Evolutionary conservation across 2,888 invertebrate species (phyloP).

Genomic region (Drosophila kambysellisi): DNA sequence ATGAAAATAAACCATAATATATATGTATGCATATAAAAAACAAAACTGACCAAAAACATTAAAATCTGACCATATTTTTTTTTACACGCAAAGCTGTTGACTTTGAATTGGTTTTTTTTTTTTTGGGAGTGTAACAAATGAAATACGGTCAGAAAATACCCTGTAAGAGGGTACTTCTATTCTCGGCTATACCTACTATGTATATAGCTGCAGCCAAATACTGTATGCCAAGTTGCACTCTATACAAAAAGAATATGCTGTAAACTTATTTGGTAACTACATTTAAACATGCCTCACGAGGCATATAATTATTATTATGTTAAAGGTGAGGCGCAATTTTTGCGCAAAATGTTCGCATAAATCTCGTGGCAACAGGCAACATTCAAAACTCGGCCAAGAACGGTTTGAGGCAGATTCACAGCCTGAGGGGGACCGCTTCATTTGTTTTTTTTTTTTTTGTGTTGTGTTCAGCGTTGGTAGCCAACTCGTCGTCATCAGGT

Average conservation of each 20-base stretch:
- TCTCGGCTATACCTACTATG: too few relatives aligned
- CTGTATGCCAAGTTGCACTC: too few relatives aligned
- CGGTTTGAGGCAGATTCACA: constrained; percentile 4
- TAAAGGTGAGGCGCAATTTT: constrained; percentile 6
- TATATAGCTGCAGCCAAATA: too few relatives aligned
- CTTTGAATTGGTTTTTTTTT: constrained; percentile 58
- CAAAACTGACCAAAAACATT: constrained; percentile 53
- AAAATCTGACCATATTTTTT: constrained; percentile 57
- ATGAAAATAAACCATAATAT: constrained; percentile 24
- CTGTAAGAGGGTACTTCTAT: constrained; percentile 5
- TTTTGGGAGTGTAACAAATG: constrained; percentile 25
- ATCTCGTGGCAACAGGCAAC: constrained; percentile 32
- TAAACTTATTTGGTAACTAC: not conserved
- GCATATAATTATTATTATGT: not conserved
- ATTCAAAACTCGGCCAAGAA: constrained; percentile 15
- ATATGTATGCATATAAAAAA: not conserved
- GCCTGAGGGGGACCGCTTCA: constrained; percentile 17
- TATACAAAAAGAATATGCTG: not conserved
- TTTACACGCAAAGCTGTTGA: constrained; percentile 67
- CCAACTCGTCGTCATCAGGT: constrained; percentile 54
- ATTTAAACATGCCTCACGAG: not conserved
- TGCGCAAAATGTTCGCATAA: constrained; percentile 16
- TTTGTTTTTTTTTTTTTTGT: constrained; percentile 17
- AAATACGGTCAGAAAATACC: constrained; percentile 21
- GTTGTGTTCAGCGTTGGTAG: constrained; percentile 23